Conservation (phyloP, 2,888 invertebrate species). For the Cephus runcator region DNA sequence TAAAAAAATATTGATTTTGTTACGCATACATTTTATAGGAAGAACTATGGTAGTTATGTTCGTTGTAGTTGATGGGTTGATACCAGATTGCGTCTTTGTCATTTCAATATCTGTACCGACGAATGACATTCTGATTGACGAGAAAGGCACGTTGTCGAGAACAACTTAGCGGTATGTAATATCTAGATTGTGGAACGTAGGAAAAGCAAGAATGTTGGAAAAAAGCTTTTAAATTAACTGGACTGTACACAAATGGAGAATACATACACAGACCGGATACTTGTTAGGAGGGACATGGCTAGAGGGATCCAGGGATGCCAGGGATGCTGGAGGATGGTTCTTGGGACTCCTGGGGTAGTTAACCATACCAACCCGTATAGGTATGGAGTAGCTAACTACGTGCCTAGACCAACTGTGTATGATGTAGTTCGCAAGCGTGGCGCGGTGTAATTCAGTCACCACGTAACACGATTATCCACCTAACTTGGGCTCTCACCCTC, state of each 20-base stretch:
- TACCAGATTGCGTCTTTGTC: too few species aligned
- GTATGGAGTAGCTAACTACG: slow-evolving; percentile 15
- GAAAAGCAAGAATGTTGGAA: neutral
- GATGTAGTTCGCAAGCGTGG: slow-evolving; percentile 49
- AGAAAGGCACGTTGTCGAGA: too few species aligned
- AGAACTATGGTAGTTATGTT: too few species aligned
- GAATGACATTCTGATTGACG: too few species aligned
- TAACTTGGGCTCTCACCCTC: slow-evolving; percentile 46
- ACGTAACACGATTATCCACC: slow-evolving; percentile 58
- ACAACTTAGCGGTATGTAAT: too few species aligned
- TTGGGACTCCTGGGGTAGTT: slow-evolving; percentile 25
- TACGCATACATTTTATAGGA: too few species aligned
- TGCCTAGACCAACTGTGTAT: neutral
- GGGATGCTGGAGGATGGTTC: neutral
- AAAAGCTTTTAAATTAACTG: neutral
- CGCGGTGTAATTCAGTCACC: slow-evolving; percentile 61
- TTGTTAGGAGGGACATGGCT: neutral
- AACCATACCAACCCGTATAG: slow-evolving; percentile 21
- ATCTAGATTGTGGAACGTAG: too few species aligned
- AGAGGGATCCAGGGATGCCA: neutral
- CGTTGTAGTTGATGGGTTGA: too few species aligned
- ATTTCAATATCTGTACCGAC: too few species aligned
- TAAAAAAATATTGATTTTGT: too few species aligned
- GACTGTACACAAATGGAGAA: neutral
- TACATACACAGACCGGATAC: neutral